Evolutionary conservation across 2,113 vertebrate species (phyloP), one percentile per base, ranked within the genome.

Genomic region (Paramisgurnus dabryanus): DNA sequence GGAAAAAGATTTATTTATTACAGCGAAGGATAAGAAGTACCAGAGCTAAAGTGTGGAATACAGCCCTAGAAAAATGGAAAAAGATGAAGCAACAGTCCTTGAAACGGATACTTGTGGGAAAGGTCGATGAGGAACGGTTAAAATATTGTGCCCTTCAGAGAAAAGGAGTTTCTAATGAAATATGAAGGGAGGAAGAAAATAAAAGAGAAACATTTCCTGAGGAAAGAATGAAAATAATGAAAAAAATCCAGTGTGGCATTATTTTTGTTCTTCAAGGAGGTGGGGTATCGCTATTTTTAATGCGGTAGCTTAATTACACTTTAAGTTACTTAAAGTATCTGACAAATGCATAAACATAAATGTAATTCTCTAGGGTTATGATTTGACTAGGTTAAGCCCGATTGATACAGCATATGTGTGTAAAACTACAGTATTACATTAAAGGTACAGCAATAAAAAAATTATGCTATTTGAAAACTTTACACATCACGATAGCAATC

Each of bases 61-160:
- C 22, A 64, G 72, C 58, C 22, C n/a, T 22, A 58, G 8, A 18
- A 80, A 67, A 80, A 67, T 3, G 34, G 57, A 63, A 69, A 60
- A 43, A 67, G 65, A 50, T 47, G 15, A 67, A 69, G 17, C 27
- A 39, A 34, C 39, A 9, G 57, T 69, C 72, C 64, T 81, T 68
- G 57, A 67, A 66, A 75, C 8, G 17, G 43, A n/a, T 49, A 50
- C 73, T 71, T 71, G 68, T 40, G 13, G 27, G 22, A 75, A 64
- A 13, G 43, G 43, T 13, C 5, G 73, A 64, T 64, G 73, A 63
- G 75, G 63, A 55, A 77, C 40, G 75, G 34, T 63, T 75, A 66
- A 77, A 34, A 75, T 75, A 66, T 66, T 67, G 47, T n/a, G 61
- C 75, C 75, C 75, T 77, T 77, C 61, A 55, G 75, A 77, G 63